phyloP scores from a whole-genome alignment of 2,113 vertebrate species.

The Phainopepla nitens region DNA sequence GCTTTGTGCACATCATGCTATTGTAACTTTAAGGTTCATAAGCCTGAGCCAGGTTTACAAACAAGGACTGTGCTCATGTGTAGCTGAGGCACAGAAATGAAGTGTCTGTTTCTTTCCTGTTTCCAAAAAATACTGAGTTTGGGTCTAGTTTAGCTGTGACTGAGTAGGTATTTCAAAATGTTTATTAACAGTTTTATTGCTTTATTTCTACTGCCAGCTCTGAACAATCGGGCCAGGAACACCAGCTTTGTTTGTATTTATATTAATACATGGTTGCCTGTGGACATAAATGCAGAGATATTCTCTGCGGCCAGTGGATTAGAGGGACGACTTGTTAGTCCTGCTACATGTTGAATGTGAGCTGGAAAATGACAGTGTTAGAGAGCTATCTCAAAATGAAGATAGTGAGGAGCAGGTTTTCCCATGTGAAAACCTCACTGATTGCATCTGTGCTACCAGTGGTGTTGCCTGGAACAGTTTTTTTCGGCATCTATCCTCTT shows the following conservation, averaged over 20 bases:
- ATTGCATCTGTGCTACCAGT: background rate
- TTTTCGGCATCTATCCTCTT: background rate
- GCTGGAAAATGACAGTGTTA: background rate
- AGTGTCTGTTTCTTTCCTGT: slow-evolving; percentile 16
- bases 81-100: slow-evolving; percentile 13
- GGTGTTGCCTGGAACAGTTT: background rate
- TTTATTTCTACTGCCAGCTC: slow-evolving; percentile 54
- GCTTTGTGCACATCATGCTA: background rate
- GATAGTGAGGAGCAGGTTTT: background rate
- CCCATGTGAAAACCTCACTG: background rate
- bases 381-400: background rate
- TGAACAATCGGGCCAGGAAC: slow-evolving; percentile 3
- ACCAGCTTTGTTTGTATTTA: slow-evolving; percentile 17
- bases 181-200: slow-evolving; percentile 55
- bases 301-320: background rate
- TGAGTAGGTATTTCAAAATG: slow-evolving; percentile 60
- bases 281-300: background rate
- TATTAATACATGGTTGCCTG: background rate
- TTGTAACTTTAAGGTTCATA: background rate
- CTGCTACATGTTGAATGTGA: background rate
- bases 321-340: background rate
- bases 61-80: background rate
- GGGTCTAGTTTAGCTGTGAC: slow-evolving; percentile 22
- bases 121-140: slow-evolving; percentile 31
- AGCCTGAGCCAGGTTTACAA: background rate